Conservation (phyloP, 2,888 invertebrate species). For the Idaea straminata region DNA sequence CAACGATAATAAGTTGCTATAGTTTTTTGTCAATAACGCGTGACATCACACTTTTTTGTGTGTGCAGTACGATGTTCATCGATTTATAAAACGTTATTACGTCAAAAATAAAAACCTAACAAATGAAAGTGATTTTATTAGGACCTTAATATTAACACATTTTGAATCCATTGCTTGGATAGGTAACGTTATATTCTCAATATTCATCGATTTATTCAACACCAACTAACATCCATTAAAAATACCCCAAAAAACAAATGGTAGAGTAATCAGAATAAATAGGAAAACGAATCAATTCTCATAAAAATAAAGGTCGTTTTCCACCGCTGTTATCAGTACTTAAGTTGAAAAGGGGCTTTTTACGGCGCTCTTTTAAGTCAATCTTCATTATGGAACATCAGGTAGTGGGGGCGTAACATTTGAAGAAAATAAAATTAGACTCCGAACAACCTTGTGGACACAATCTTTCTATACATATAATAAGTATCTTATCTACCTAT, state of each 20-base stretch:
- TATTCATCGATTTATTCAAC: no score
- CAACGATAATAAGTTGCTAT: no score
- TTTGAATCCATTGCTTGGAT: no score
- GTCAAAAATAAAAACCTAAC: no score
- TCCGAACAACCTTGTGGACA: background rate
- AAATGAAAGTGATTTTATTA: no score
- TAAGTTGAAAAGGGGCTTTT: constrained; percentile 31
- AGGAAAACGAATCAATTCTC: constrained; percentile 27
- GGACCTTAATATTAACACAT: no score
- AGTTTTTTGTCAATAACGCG: no score
- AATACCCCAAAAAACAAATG: background rate
- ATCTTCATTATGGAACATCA: constrained; percentile 48
- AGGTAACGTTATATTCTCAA: no score
- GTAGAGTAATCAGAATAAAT: background rate
- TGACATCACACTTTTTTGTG: no score
- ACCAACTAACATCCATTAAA: background rate
- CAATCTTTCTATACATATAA: background rate
- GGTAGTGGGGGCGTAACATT: background rate
- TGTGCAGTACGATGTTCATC: no score
- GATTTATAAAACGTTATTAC: no score
- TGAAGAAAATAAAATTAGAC: background rate
- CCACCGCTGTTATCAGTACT: constrained; percentile 25
- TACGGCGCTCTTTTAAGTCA: constrained; percentile 49
- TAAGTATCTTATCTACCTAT: no score
- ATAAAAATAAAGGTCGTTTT: constrained; percentile 23